Evolutionary conservation across 2,797 vertebrate species (phyloP).

Genomic region (Alcedo quadribrachys): DNA sequence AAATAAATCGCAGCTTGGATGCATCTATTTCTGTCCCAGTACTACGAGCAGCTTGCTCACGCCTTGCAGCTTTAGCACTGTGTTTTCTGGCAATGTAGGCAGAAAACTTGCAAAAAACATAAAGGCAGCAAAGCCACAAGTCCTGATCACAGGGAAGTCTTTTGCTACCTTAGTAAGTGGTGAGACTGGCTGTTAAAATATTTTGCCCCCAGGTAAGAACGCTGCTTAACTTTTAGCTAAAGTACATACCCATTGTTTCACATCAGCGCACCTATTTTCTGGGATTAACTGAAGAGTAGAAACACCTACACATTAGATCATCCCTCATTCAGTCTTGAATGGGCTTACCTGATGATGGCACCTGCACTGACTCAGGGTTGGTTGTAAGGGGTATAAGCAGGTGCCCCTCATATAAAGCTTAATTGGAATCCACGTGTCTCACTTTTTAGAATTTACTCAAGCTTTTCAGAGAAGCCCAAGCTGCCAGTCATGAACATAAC

Average conservation of each 20-base stretch:
- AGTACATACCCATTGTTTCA: too few relatives aligned
- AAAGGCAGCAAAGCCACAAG: neutral
- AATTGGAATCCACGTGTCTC: fast-evolving
- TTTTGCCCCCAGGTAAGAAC: neutral
- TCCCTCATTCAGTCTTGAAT: neutral
- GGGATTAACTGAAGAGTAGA: neutral
- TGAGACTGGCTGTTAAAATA: neutral
- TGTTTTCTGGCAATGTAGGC: neutral
- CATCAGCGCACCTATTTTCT: neutral
- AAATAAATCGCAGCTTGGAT: neutral
- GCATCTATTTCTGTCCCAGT: neutral
- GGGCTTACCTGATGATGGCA: neutral
- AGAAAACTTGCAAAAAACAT: neutral
- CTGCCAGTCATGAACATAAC: neutral
- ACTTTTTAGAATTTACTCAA: neutral
- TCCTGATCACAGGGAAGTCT: neutral
- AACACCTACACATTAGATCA: neutral
- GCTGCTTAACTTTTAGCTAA: neutral
- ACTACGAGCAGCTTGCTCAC: neutral
- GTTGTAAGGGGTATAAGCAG: neutral
- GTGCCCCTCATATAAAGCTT: neutral
- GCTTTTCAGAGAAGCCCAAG: neutral
- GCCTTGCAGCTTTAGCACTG: neutral
- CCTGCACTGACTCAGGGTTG: neutral
- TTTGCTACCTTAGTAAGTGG: neutral